Evolutionary conservation across 2,888 invertebrate species (phyloP), one percentile per base, ranked within the genome.

Genomic region (Tetanocera ferruginea): DNA sequence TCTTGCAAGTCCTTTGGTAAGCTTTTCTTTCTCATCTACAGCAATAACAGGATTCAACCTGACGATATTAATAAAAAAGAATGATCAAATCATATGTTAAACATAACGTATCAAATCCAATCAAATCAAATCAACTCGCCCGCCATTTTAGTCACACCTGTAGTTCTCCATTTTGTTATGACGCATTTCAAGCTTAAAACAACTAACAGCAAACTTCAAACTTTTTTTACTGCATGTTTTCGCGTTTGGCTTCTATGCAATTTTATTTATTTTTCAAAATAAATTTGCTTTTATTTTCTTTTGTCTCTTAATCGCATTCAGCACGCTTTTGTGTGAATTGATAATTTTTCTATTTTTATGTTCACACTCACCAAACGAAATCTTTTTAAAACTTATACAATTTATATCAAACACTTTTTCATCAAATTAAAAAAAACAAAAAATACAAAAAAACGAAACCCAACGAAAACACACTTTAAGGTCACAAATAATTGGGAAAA

Each of bases 1-100:
- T 93, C 95, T 96, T 94, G 96, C 96, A 94, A 96, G 95, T 94
- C 96, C 96, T 92, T 93, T 96, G 96, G 96, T 96, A 96, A 96
- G 96, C 92, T 88, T 89, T 87, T 84, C 43, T 43, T 86, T 76
- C 75, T 80, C 69, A 81, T 76, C 66, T 37, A 55, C 74, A 74
- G 23, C 64, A 57, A 51, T 66, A 74, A 74, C 11, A 51, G 34
- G 51, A 34, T 80, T 76, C 77, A 81, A 79, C 75, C 78, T 73
- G 51, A 75, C 66, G 43, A 43, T 11, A 43, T n/a, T n/a, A 43
- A 37, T 37, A 31, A 4, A 31, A 31, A 43, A 43, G 14, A 43
- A 43, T 11, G 43, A 43, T 43, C 43, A 43, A 43, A 43, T 43
- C 43, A 43, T 43, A 43, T 43, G 43, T 43, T 43, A 11, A 43